These are phyloP conservation scores for Megamerina dolium DNA, from an alignment of 2,888 invertebrate genomes.

Conservation along the genomic window DNA sequence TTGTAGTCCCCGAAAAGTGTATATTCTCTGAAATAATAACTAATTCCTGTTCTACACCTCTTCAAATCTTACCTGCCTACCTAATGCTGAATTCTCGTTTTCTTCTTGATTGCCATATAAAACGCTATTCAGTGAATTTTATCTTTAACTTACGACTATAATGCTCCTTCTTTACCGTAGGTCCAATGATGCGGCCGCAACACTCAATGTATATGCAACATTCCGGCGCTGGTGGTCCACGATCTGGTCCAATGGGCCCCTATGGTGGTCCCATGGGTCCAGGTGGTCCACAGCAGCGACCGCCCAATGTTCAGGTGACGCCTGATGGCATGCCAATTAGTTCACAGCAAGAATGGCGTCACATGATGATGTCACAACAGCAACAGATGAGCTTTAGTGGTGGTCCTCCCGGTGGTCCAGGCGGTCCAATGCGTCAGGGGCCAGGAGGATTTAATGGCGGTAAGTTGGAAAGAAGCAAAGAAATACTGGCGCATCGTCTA, in stretches of 20 bases:
- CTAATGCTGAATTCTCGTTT: too few relatives aligned
- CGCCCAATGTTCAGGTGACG: constrained; percentile 56
- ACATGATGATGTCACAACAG: constrained; percentile 52
- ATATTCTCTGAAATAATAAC: too few relatives aligned
- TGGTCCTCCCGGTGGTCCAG: constrained; percentile 25
- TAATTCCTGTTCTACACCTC: too few relatives aligned
- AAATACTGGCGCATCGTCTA: background rate
- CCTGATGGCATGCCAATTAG: constrained; percentile 54
- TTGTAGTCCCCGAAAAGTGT: too few relatives aligned
- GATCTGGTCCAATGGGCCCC: constrained; percentile 39
- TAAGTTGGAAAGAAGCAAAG: constrained; percentile 17
- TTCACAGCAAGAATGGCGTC: constrained; percentile 48
- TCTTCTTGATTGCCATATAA: too few relatives aligned
- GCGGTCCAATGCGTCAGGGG: constrained; percentile 44
- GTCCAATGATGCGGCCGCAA: constrained; percentile 65
- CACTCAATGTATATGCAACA: constrained; percentile 55
- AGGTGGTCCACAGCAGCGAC: constrained; percentile 51
- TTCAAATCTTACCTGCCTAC: too few relatives aligned
- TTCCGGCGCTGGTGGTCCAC: constrained; percentile 42
- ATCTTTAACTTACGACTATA: too few relatives aligned
- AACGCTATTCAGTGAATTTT: too few relatives aligned
- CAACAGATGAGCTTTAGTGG: constrained; percentile 46
- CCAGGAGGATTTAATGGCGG: constrained; percentile 44
- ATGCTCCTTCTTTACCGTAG: constrained; percentile 35
- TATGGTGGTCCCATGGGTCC: constrained; percentile 46